Base-by-base conservation (phyloP, 2,888 invertebrate genomes). In the Torymus auratus region DNA sequence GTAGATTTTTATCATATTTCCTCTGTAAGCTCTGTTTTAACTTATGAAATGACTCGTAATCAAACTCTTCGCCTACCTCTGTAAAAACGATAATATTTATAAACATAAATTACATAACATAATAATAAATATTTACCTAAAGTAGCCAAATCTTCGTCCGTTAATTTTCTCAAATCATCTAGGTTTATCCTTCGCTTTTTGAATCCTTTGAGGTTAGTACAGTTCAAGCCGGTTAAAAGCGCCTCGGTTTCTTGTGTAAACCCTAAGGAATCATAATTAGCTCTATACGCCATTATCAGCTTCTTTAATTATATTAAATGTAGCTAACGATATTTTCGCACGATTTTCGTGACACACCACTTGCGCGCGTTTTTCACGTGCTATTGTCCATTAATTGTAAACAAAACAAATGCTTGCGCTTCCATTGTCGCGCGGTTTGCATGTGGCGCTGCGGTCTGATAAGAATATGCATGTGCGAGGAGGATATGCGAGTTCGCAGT, bases 81-180 rank as follows among this genome's bases (percentile, higher is more conserved):
- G 13, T 17, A 41, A 41, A 41, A 41, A 41, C 28, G 20, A 17
- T 17, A 41, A 65, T 52, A 61, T 13, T 15, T 69, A 50, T 11
- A 76, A 55, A 55, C 20, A 64, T 12, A 23, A 55, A 73, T 23
- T 55, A 10, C 41, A 7, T 41, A 41, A 41, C 41, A 53, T 67
- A 53, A 52, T 14, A 55, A 12, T 41, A 61, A 65, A 17, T 14
- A 11, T 1, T 53, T 80, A 78, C 82, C 62, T 53, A 80, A 60
- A 10, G 67, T n/a, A 41, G 2, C 5, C 12, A 82, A 71, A 78
- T 82, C 80, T 62, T 78, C 53, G 0, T 80, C n/a, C 7, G 82
- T 74, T 20, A 82, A 69, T 56, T 71, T 13, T 50, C 76, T 71
- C 17, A 82, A 74, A 80, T 82, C 82, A 15, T 80, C 74, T 1